Percentiles rank a stretch among this genome's conserved stretches.
Evolutionary conservation across 2,797 vertebrate genomes (phyloP).

Genomic region (Sebastes hubbsi): DNA sequence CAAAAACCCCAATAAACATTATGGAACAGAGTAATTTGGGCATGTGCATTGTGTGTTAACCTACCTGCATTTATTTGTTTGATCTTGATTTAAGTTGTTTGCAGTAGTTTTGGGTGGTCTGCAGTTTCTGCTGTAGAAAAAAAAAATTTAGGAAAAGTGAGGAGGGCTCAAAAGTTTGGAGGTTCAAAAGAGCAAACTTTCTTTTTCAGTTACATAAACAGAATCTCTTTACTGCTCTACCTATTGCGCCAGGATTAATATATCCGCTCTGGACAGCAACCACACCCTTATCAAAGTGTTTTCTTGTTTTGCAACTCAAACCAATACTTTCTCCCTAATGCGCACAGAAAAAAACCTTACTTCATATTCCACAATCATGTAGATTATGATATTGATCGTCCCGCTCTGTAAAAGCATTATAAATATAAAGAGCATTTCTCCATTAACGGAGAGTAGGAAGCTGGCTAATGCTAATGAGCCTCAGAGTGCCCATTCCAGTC

Average conservation of each 20-base stretch:
- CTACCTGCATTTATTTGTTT: background rate
- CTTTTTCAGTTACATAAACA: slow-evolving; percentile 30
- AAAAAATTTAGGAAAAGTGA: background rate
- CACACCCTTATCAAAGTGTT: slow-evolving; percentile 74
- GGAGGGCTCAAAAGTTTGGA: slow-evolving; percentile 11
- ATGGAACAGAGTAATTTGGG: background rate
- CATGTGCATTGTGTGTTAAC: background rate
- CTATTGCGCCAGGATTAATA: slow-evolving; percentile 48
- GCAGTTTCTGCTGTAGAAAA: background rate
- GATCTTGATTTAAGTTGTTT: background rate
- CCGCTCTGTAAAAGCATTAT: slow-evolving; percentile 82
- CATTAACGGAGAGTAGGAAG: slow-evolving; percentile 82
- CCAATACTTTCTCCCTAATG: slow-evolving; percentile 78
- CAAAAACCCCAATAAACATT: background rate
- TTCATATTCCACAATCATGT: slow-evolving; percentile 82
- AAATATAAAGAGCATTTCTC: slow-evolving; percentile 83
- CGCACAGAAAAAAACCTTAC: slow-evolving; percentile 65
- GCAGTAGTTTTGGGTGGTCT: background rate
- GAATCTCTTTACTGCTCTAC: slow-evolving; percentile 27
- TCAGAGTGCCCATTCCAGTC: slow-evolving; percentile 83
- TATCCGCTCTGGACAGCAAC: slow-evolving; percentile 50
- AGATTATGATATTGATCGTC: slow-evolving; percentile 82
- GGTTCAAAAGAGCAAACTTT: slow-evolving; percentile 29
- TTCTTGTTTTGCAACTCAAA: slow-evolving; percentile 79
- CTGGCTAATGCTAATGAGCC: slow-evolving; percentile 84